Evolutionary conservation across 2,888 invertebrate species (phyloP).

Genomic region (Pachydiplax longipennis): DNA sequence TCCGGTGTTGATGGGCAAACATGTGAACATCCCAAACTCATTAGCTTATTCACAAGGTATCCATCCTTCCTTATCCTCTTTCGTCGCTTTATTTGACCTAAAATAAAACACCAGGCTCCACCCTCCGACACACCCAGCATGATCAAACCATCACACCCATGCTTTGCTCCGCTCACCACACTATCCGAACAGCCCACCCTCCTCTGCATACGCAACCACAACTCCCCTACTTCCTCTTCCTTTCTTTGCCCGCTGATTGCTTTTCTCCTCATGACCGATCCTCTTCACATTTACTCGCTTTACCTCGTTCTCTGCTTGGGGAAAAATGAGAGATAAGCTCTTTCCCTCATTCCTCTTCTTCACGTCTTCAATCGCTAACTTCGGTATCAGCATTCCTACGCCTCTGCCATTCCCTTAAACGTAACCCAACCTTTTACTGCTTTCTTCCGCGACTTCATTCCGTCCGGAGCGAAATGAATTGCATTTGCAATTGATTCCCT

Average conservation of each 20-base stretch:
- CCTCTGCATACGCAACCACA: background rate
- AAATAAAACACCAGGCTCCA: background rate
- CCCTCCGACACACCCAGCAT: background rate
- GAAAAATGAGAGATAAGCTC: background rate
- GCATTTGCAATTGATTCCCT: background rate
- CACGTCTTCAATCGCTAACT: background rate
- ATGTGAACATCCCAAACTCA: background rate
- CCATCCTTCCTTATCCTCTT: background rate
- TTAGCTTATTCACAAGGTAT: background rate
- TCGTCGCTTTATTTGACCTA: background rate
- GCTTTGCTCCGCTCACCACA: background rate
- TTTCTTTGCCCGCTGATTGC: background rate
- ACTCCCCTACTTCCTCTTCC: background rate
- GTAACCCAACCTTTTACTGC: background rate
- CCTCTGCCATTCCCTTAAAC: background rate
- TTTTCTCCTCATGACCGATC: background rate
- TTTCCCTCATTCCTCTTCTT: background rate
- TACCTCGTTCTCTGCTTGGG: background rate
- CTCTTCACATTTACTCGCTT: background rate
- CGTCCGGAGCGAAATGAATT: background rate
- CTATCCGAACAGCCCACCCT: background rate
- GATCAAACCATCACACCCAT: background rate
- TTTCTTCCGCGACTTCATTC: background rate
- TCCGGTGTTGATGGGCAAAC: no score
- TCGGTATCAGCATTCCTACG: background rate